Percentiles rank a stretch among this genome's conserved stretches.
Evolutionary conservation across 2,888 invertebrate species (phyloP).

Genomic region (Dioctria linearis): DNA sequence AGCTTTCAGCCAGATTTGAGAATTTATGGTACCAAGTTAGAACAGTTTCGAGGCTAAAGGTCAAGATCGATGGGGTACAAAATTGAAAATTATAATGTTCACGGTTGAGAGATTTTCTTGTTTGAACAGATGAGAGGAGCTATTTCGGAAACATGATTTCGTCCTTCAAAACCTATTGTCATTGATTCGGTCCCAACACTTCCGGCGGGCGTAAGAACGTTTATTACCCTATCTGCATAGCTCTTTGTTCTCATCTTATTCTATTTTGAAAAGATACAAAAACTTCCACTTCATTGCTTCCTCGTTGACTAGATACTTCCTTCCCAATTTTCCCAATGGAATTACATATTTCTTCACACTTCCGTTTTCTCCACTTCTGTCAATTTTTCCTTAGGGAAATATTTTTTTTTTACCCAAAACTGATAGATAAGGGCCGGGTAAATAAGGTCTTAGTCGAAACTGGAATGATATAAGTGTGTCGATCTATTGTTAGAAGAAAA

Average conservation of each 20-base stretch:
- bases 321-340: background rate
- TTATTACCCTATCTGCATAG: slow-evolving; percentile 35
- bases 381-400: background rate
- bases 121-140: slow-evolving; percentile 19
- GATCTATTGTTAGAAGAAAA: too few species aligned
- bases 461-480: too few species aligned
- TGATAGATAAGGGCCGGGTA: slow-evolving; percentile 1
- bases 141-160: slow-evolving; percentile 29
- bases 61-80: background rate
- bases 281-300: background rate
- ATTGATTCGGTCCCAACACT: slow-evolving; percentile 14
- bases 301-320: background rate
- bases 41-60: background rate
- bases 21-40: too few species aligned
- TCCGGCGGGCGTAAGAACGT: background rate
- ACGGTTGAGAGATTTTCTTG: slow-evolving; percentile 8
- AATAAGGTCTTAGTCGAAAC: background rate
- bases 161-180: background rate
- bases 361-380: background rate
- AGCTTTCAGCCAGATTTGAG: too few species aligned
- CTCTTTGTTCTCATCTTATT: background rate
- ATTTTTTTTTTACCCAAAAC: background rate
- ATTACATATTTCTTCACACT: background rate
- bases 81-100: slow-evolving; percentile 11
- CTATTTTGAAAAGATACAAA: background rate